A percentile compares a stretch with the other conserved stretches of the same genome.
phyloP scores from a whole-genome alignment of 2,113 vertebrate genomes.

The Butastur rufipennis region DNA sequence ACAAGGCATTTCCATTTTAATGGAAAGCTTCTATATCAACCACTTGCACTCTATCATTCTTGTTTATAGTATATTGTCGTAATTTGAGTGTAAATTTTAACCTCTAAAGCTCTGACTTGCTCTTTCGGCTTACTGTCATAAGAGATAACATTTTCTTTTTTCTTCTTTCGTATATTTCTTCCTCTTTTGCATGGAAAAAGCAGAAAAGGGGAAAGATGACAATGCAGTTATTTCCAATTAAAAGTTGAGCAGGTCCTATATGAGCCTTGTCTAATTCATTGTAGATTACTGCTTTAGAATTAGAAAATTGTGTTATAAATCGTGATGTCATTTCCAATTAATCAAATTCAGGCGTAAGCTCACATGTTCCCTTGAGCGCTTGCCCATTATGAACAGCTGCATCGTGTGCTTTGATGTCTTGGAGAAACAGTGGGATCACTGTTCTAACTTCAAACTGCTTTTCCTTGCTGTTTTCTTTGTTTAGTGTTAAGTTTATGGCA shows the following conservation, averaged over 20 bases:
- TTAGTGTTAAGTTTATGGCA: background rate
- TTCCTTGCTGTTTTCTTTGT: background rate
- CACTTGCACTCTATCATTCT: background rate
- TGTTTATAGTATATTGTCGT: background rate
- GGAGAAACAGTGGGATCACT: background rate
- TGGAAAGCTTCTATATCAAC: background rate
- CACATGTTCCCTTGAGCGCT: background rate
- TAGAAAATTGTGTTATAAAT: constrained; percentile 57
- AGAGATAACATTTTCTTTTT: background rate
- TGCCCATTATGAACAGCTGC: constrained; percentile 48
- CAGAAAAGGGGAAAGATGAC: background rate
- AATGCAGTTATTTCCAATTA: background rate
- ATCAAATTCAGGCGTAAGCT: constrained; percentile 12
- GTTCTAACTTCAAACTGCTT: background rate
- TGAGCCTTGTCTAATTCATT: constrained; percentile 5
- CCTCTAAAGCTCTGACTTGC: background rate
- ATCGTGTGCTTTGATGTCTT: background rate
- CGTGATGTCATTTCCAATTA: constrained; percentile 62
- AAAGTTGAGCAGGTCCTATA: background rate
- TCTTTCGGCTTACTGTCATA: background rate
- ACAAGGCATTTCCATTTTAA: background rate
- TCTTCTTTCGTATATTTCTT: background rate
- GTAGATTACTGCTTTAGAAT: constrained; percentile 52
- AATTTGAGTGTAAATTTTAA: background rate
- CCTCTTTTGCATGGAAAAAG: background rate